Conservation (phyloP, 2,888 invertebrate genomes). For the Cyrtodaria siliqua region DNA sequence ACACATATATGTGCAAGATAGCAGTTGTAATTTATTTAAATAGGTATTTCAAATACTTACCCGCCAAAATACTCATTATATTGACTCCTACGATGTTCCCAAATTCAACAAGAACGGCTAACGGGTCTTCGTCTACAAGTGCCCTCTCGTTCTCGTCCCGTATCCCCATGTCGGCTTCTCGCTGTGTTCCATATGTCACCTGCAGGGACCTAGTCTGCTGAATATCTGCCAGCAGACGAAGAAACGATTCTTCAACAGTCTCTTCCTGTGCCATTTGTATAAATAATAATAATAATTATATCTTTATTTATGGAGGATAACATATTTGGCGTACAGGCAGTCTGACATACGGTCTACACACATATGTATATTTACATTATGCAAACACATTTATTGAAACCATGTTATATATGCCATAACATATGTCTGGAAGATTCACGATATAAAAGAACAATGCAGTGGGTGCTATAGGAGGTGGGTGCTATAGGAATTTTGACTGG, state of each 20-base stretch:
- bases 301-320: no score
- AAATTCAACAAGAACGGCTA: conserved; percentile 72
- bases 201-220: conserved; percentile 53
- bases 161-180: conserved; percentile 59
- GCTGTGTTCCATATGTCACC: conserved; percentile 69
- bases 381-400: no score
- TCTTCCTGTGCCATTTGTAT: conserved; percentile 67
- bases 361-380: no score
- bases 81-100: conserved; percentile 68
- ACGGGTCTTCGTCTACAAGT: conserved; percentile 72
- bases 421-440: no score
- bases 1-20: no score
- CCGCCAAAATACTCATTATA: conserved; percentile 70
- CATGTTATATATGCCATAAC: no score
- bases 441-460: no score
- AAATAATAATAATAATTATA: no score
- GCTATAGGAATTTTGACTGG: conserved; percentile 59
- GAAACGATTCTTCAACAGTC: conserved; percentile 67
- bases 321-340: no score
- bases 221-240: conserved; percentile 54
- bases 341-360: no score
- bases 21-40: no score
- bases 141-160: no score
- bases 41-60: conserved; percentile 28
- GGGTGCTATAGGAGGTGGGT: conserved; percentile 43